These are phyloP conservation scores for Propithecus deckenii DNA, from an alignment of 2,797 vertebrate genomes.

Conservation along the genomic window DNA sequence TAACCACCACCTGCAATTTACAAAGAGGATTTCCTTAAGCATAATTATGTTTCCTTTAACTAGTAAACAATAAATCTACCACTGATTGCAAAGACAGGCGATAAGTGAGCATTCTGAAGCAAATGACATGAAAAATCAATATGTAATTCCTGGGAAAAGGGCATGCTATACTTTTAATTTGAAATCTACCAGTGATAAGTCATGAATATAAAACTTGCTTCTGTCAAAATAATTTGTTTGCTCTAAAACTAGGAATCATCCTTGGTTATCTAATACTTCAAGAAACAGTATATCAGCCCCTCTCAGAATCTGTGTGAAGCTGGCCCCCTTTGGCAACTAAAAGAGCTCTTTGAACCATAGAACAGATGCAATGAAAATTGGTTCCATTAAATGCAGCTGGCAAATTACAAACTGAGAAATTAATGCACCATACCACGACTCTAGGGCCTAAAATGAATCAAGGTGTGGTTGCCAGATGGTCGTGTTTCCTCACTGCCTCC, in stretches of 20 bases:
- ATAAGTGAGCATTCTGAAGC: slow-evolving; percentile 75
- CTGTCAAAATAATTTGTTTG: slow-evolving; percentile 84
- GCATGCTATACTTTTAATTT: slow-evolving; percentile 81
- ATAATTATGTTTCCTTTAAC: slow-evolving; percentile 71
- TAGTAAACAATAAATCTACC: slow-evolving; percentile 75
- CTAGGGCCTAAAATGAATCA: slow-evolving; percentile 88
- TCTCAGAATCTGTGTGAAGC: slow-evolving; percentile 82
- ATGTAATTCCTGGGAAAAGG: slow-evolving; percentile 74
- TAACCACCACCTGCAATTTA: slow-evolving; percentile 54
- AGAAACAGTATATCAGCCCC: slow-evolving; percentile 82
- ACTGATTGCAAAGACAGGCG: slow-evolving; percentile 70
- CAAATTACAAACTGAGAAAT: slow-evolving; percentile 89
- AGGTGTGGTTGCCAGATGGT: slow-evolving; percentile 89
- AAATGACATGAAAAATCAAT: slow-evolving; percentile 83
- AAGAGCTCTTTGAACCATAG: slow-evolving; percentile 88
- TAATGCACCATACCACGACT: slow-evolving; percentile 88
- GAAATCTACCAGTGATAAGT: slow-evolving; percentile 78
- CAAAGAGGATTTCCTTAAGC: slow-evolving; percentile 62
- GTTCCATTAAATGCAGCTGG: slow-evolving; percentile 88
- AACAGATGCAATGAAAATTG: slow-evolving; percentile 90
- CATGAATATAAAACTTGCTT: slow-evolving; percentile 82
- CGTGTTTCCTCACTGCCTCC: slow-evolving; percentile 55
- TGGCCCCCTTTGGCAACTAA: slow-evolving; percentile 86
- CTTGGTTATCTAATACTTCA: slow-evolving; percentile 84
- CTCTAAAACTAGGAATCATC: slow-evolving; percentile 77